phyloP scores from a whole-genome alignment of 2,888 invertebrate species.

The Hermodice carunculata region DNA sequence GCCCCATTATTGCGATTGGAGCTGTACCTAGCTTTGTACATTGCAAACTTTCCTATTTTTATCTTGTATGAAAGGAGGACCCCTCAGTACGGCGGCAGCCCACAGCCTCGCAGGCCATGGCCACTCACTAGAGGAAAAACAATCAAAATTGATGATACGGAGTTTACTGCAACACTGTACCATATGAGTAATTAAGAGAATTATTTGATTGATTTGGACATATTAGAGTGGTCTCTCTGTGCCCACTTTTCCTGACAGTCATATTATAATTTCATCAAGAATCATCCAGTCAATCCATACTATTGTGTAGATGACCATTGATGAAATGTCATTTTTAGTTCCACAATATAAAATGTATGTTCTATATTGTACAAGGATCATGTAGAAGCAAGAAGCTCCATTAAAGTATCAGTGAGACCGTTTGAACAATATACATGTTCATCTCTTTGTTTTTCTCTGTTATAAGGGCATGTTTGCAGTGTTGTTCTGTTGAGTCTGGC shows the following conservation, averaged over 20 bases:
- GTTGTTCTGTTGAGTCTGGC: no score
- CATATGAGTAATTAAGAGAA: slow-evolving; percentile 10
- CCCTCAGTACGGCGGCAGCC: no score
- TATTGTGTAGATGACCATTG: slow-evolving; percentile 18
- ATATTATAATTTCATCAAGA: no score
- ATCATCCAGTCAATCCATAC: slow-evolving; percentile 18
- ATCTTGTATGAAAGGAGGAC: background rate
- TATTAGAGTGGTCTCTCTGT: slow-evolving; percentile 18
- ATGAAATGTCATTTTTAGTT: slow-evolving; percentile 21
- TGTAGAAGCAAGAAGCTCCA: slow-evolving; percentile 27
- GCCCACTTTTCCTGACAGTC: no score
- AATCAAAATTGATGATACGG: slow-evolving; percentile 19
- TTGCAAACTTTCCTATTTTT: slow-evolving; percentile 5
- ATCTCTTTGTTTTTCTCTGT: no score
- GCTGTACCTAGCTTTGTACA: slow-evolving; percentile 3
- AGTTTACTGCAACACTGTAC: slow-evolving; percentile 20
- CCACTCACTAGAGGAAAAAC: background rate
- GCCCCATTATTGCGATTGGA: no score
- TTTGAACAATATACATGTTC: slow-evolving; percentile 22
- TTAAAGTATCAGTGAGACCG: slow-evolving; percentile 26
- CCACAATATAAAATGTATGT: slow-evolving; percentile 27
- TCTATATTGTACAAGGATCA: slow-evolving; percentile 28
- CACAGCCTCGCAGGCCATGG: no score
- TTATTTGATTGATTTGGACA: slow-evolving; percentile 20
- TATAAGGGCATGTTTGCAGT: no score